phyloP scores from a whole-genome alignment of 2,888 invertebrate species.

The Rutpela maculata region DNA sequence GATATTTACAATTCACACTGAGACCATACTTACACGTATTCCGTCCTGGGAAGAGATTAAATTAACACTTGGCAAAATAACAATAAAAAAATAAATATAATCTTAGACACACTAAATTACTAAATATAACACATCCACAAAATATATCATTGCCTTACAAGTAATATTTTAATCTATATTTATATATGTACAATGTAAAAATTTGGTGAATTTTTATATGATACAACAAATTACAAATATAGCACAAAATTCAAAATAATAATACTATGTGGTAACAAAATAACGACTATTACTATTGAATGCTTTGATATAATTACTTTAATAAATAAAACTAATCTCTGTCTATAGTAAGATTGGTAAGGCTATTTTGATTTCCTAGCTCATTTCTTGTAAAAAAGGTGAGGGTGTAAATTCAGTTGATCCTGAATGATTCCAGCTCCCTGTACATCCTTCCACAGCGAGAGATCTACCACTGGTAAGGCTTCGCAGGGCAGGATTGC shows the following conservation, averaged over 20 bases:
- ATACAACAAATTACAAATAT: background rate
- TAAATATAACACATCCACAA: slow-evolving; percentile 15
- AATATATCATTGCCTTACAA: background rate
- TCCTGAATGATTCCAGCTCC: slow-evolving; percentile 9
- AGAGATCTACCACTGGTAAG: slow-evolving; percentile 77
- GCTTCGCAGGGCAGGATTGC: slow-evolving; percentile 77
- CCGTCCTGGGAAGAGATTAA: background rate
- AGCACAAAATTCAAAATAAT: background rate
- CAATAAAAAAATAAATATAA: slow-evolving; percentile 15
- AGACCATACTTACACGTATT: background rate
- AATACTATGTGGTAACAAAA: background rate
- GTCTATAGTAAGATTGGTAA: background rate
- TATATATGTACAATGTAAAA: background rate
- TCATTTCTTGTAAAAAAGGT: slow-evolving; percentile 15
- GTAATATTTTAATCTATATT: background rate
- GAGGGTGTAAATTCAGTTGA: slow-evolving; percentile 13
- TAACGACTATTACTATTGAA: background rate
- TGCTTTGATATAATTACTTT: background rate
- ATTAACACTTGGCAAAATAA: background rate
- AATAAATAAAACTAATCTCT: background rate
- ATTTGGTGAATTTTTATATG: background rate
- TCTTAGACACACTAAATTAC: background rate
- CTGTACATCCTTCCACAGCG: slow-evolving; percentile 76
- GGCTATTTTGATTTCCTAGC: background rate
- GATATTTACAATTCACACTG: slow-evolving; percentile 18